Evolutionary conservation across 2,113 vertebrate genomes (phyloP), one percentile per base, ranked within the genome.

Genomic region (Nipponia nippon): DNA sequence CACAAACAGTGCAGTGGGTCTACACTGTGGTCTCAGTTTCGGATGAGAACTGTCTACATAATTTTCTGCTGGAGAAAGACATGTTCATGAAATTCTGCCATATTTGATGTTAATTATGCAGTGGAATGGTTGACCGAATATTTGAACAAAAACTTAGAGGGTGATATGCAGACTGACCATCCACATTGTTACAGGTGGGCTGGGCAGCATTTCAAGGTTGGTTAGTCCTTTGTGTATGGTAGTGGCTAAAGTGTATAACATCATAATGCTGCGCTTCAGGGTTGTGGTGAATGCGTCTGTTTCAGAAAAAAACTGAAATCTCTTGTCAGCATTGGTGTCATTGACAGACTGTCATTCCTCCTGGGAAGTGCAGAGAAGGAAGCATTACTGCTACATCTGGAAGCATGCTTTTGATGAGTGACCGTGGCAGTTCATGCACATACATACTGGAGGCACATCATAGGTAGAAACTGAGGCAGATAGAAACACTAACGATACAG

Each of bases 381-480:
- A 49, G 25, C 25, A 6, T 21, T 32, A 7, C 9, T 34, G 30
- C 36, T 58, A 4, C 16, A 0, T 38, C 58, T 86, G 49, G 44
- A 40, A 56, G 17, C 25, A 11, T 4, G 20, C 13, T 32, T n/a
- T 55, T 58, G 20, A 42, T 30, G 21, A 70, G 29, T 17, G 46
- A 8, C 50, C 23, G 16, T 32, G 19, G 25, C 7, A 8, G 29
- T 16, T 89, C 38, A 30, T 11, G 16, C 25, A 13, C 25, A 8
- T 23, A 6, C 0, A 0, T 23, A 6, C 12, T 23, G 16, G 11
- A 70, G 30, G 6, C 17, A 32, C 3, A 0, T 0, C 7, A 7
- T 17, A 62, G 72, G 26, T 11, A 65, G 46, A 44, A 83, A 22
- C 6, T 8, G 34, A 58, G 21, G 25, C 6, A 6, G 11, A 7